Evolutionary conservation across 2,113 vertebrate species (phyloP).

Genomic region (Plotosus lineatus): DNA sequence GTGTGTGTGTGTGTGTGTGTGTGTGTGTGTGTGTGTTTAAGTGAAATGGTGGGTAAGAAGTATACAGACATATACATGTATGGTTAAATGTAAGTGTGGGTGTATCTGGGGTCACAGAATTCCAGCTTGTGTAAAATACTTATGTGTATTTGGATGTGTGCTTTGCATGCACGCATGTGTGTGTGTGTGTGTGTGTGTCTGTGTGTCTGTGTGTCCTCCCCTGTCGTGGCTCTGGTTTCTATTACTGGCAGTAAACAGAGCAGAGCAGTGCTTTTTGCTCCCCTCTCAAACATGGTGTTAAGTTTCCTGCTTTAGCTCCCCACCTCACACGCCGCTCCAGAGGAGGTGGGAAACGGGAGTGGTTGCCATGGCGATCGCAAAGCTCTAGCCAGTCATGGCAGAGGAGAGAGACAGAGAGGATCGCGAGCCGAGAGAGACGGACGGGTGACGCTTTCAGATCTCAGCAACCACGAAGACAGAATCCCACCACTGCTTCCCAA

Average conservation of each 20-base stretch:
- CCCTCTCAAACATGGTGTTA: constrained; percentile 62
- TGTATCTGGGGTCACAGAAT: constrained; percentile 2
- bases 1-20: neutral
- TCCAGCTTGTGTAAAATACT: neutral
- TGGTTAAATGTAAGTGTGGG: neutral
- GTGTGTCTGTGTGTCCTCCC: constrained; percentile 34
- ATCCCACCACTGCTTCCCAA: constrained; percentile 44
- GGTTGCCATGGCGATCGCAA: constrained; percentile 73
- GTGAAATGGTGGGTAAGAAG: neutral
- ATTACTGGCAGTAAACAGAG: constrained; percentile 50
- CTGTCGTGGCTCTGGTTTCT: constrained; percentile 53
- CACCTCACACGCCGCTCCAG: constrained; percentile 56
- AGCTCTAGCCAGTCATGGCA: constrained; percentile 55
- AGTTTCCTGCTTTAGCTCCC: constrained; percentile 65
- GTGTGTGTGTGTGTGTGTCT: constrained; percentile 35
- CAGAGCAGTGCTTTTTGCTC: constrained; percentile 12
- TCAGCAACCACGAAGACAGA: constrained; percentile 33
- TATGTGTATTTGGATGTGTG: constrained; percentile 17
- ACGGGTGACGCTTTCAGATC: constrained; percentile 28
- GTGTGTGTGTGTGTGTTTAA: neutral
- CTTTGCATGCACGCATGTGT: constrained; percentile 31
- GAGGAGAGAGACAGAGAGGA: constrained; percentile 46
- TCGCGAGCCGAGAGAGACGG: constrained; percentile 10
- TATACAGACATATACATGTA: neutral
- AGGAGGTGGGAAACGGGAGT: constrained; percentile 65